These are phyloP conservation scores for Atlantisia rogersi DNA, from an alignment of 2,113 vertebrate species.

Conservation along the genomic window DNA sequence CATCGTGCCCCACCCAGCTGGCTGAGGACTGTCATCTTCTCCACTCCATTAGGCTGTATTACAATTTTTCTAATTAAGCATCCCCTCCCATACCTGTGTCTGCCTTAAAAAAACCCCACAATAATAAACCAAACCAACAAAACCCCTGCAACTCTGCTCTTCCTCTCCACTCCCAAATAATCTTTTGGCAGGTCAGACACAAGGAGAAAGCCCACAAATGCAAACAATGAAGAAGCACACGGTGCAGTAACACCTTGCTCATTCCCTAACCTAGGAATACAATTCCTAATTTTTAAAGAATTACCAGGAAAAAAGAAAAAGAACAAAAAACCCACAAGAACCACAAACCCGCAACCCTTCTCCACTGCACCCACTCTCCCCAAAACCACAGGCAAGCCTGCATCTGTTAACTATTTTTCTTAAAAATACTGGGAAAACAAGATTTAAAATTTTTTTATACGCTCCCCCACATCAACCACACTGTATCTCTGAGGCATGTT, in stretches of 20 bases:
- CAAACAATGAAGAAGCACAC: slow-evolving; percentile 11
- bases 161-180: not conserved
- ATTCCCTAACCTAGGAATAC: not conserved
- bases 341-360: not conserved
- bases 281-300: not conserved
- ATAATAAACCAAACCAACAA: no score
- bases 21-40: slow-evolving; percentile 21
- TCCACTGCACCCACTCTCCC: not conserved
- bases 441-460: not conserved
- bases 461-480: not conserved
- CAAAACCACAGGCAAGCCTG: not conserved
- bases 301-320: not conserved
- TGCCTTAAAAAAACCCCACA: not conserved
- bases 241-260: not conserved
- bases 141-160: not conserved
- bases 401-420: not conserved
- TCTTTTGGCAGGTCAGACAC: not conserved
- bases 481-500: not conserved
- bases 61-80: not conserved
- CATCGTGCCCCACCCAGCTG: slow-evolving; percentile 57
- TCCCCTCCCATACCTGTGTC: not conserved
- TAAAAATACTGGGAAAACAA: not conserved
- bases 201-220: not conserved
- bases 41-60: not conserved
- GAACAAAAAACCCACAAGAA: not conserved